A percentile compares a stretch with the other conserved stretches of the same genome.
These are phyloP conservation scores for Mormyrops boulengeri DNA, from an alignment of 2,797 vertebrate species.

Conservation along the genomic window DNA sequence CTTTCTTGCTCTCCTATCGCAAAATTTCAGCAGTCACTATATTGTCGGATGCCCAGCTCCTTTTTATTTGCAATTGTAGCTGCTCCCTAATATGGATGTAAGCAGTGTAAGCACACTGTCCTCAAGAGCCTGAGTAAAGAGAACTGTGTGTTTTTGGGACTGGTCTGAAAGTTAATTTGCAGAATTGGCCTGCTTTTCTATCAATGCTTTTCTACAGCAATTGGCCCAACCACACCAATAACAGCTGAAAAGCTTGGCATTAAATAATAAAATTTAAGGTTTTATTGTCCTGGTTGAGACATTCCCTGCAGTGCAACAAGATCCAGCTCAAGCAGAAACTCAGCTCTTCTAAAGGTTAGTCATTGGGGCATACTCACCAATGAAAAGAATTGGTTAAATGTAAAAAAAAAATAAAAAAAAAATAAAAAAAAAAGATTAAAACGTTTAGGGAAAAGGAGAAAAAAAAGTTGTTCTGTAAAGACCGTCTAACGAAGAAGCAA, in stretches of 20 bases:
- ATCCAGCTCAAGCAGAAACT: neutral
- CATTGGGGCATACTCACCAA: neutral
- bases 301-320: neutral
- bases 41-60: neutral
- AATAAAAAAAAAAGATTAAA: neutral
- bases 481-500: neutral
- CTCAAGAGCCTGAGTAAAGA: neutral
- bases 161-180: neutral
- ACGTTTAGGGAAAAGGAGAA: neutral
- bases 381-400: neutral
- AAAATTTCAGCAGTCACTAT: constrained; percentile 10
- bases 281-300: neutral
- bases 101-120: neutral
- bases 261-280: neutral
- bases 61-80: neutral
- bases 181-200: neutral
- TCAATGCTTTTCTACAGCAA: neutral
- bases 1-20: constrained; percentile 2
- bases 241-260: neutral
- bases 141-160: constrained; percentile 3
- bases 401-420: neutral
- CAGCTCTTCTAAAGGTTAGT: neutral
- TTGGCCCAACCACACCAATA: neutral
- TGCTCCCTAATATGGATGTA: neutral
- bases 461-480: constrained; percentile 4